A percentile compares a stretch with the other conserved stretches of the same genome.
These are phyloP conservation scores for Aplocera efformata DNA, from an alignment of 2,888 invertebrate species.

Conservation along the genomic window DNA sequence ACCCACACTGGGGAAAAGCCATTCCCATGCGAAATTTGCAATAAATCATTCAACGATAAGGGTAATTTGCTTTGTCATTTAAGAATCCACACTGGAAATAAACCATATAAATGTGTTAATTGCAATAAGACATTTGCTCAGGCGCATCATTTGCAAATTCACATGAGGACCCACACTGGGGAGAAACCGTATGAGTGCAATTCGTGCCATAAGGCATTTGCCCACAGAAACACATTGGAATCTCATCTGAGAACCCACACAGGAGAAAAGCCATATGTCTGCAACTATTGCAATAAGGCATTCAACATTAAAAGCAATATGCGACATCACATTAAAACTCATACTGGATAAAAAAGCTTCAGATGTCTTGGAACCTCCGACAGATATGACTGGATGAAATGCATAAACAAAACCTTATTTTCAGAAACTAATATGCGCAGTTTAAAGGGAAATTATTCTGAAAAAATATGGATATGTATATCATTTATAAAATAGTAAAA, in stretches of 20 bases:
- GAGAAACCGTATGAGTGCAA: not conserved
- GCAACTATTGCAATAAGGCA: constrained; percentile 3
- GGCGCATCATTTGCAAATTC: constrained; percentile 1
- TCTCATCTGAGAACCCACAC: not conserved
- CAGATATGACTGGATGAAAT: not conserved
- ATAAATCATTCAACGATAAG: constrained; percentile 2
- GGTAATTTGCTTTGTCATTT: constrained; percentile 1
- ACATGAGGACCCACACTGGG: constrained; percentile 5
- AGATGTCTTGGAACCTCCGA: too few relatives aligned
- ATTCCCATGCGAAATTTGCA: not conserved
- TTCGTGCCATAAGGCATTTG: not conserved
- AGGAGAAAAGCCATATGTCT: constrained; percentile 3
- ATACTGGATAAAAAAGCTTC: too few relatives aligned
- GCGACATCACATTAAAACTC: not conserved
- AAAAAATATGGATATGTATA: too few relatives aligned
- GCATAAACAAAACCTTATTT: too few relatives aligned
- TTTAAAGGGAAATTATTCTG: too few relatives aligned
- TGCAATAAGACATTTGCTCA: constrained; percentile 3
- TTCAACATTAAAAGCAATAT: not conserved
- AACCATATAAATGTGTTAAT: not conserved
- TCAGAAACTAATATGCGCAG: too few relatives aligned
- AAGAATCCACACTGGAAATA: constrained; percentile 1
- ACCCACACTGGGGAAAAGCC: not conserved
- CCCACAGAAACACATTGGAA: not conserved
- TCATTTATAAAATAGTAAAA: too few relatives aligned